Evolutionary conservation across 2,888 invertebrate species (phyloP).

Genomic region (Ypsolopha scabrella): DNA sequence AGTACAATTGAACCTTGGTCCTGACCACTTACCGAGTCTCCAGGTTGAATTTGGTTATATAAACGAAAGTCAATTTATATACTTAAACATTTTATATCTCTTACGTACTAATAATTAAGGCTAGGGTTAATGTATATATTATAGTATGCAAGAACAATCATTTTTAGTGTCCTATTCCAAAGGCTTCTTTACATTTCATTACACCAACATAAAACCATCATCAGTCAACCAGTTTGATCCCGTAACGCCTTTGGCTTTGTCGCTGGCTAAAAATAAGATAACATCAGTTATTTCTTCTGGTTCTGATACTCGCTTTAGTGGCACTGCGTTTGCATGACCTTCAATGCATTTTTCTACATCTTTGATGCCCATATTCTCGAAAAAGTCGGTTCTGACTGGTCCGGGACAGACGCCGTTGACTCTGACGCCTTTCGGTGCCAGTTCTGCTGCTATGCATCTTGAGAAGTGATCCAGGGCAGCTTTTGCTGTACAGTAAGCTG

Average conservation of each 20-base stretch:
- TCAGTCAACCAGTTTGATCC: constrained; percentile 63
- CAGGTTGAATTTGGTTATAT: too few species aligned
- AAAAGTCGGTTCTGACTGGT: constrained; percentile 74
- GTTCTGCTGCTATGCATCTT: constrained; percentile 82
- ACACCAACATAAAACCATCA: constrained; percentile 9
- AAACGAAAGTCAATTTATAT: too few species aligned
- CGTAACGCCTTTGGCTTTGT: constrained; percentile 84
- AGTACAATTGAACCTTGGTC: too few species aligned
- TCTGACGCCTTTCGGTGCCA: constrained; percentile 78
- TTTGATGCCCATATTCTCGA: constrained; percentile 72
- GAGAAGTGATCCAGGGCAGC: constrained; percentile 89
- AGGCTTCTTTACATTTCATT: too few species aligned
- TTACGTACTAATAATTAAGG: too few species aligned
- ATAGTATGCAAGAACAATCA: too few species aligned
- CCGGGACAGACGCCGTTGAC: constrained; percentile 91
- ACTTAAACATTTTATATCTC: too few species aligned
- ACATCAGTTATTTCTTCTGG: constrained; percentile 82
- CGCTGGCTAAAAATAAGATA: constrained; percentile 86
- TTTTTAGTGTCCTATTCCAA: too few species aligned
- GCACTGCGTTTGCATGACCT: constrained; percentile 80
- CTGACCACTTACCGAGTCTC: too few species aligned
- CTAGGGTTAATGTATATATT: too few species aligned
- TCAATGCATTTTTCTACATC: constrained; percentile 59
- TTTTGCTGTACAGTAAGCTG: constrained; percentile 17
- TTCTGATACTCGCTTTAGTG: constrained; percentile 80